Base-by-base conservation (phyloP, 2,888 invertebrate species). In the Hymenopus coronatus region DNA sequence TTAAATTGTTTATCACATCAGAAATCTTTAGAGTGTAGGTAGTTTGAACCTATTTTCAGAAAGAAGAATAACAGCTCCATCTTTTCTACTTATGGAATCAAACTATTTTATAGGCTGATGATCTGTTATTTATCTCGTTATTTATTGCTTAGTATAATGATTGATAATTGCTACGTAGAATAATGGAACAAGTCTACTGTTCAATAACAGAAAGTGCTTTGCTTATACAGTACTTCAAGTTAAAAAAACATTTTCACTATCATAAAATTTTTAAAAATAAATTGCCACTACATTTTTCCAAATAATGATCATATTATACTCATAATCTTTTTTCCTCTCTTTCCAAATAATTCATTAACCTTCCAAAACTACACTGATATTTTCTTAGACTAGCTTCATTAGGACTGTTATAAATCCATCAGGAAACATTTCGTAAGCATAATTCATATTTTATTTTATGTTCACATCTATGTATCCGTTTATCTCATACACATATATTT, bases 31-130 rank as follows among this genome's bases (percentile, higher is more conserved):
- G 82, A 87, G 30, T 88, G 54, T 87, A 89, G 81, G 70, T 89
- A 89, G 84, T 85, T 88, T 83, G 83, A 89, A 54, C 89, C 89
- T 88, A 89, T 89, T 89, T 88, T 89, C 88, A 88, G 86, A 83
- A 88, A 86, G 85, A 88, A 88, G 40, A 40, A 84, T 88, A 88
- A 83, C 70, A 83, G 87, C 83, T 81, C 84, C 88, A 85, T 88
- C 85, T 88, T 89, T 89, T 89, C 89, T 89, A 89, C 89, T 87
- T 89, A 82, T 40, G 46, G 83, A 46, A 88, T 88, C 54, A 83
- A 88, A 88, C 33, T 88, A 84, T 88, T 83, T 88, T 88, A n/a
- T 84, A 88, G 84, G 27, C 88, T 28, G 28, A 28, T 87, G 30
- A 81, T 82, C 87, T 81, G 25, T 70, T 81, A 87, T 87, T 82